These are phyloP conservation scores for Canis aureus DNA, from an alignment of 2,113 vertebrate species.

Conservation along the genomic window DNA sequence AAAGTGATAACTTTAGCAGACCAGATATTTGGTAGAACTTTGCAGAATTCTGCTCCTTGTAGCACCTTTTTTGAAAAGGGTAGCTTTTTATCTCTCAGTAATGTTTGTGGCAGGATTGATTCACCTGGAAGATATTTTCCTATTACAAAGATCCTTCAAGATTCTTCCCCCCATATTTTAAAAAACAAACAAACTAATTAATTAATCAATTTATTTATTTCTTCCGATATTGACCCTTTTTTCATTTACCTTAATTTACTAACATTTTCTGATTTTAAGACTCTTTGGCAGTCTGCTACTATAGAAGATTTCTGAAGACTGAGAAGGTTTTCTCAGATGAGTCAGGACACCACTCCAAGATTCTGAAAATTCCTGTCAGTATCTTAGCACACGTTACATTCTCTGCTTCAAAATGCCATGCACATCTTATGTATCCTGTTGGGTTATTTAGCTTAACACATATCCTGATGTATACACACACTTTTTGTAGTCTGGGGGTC, in stretches of 20 bases:
- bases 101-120: not conserved
- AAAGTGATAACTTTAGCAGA: not conserved
- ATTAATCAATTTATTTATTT: not conserved
- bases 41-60: constrained; percentile 1
- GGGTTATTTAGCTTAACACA: not conserved
- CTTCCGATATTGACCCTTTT: not conserved
- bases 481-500: not conserved
- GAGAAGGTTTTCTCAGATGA: not conserved
- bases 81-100: not conserved
- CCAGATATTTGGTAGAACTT: not conserved
- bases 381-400: not conserved
- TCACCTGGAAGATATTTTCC: not conserved
- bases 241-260: constrained; percentile 3
- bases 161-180: no score
- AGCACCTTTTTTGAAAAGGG: not conserved
- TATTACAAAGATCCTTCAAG: not conserved
- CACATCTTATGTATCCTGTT: not conserved
- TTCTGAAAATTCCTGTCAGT: not conserved
- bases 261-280: constrained; percentile 7
- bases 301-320: not conserved
- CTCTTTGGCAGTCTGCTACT: not conserved
- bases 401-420: not conserved
- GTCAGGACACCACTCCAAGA: not conserved
- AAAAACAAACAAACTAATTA: no score
- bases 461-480: not conserved